Conservation (phyloP, 2,113 vertebrate genomes). For the Upupa epops region DNA sequence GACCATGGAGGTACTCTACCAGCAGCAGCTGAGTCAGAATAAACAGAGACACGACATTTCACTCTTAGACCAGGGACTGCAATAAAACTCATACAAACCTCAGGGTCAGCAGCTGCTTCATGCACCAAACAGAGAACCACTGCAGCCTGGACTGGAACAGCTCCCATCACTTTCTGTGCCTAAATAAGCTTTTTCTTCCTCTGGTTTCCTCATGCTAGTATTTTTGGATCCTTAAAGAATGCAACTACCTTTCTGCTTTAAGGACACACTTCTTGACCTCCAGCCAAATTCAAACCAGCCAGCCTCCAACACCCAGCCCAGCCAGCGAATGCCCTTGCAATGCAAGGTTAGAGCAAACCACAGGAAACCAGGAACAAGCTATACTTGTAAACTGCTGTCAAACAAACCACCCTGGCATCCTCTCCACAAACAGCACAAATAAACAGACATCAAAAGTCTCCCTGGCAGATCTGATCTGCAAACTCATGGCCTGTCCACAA, state of each 20-base stretch:
- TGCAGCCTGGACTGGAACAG: not conserved
- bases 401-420: not conserved
- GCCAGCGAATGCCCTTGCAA: not conserved
- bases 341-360: not conserved
- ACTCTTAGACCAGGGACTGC: not conserved
- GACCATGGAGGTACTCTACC: not conserved
- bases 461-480: not conserved
- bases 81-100: not conserved
- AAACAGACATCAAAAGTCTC: not conserved
- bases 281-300: not conserved
- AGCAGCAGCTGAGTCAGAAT: not conserved
- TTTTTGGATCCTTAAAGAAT: not conserved
- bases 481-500: not conserved
- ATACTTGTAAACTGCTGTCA: fast-evolving
- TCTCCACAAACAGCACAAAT: not conserved
- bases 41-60: not conserved
- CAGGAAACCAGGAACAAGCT: not conserved
- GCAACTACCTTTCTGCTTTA: not conserved
- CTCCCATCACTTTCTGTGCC: not conserved
- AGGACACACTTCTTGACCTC: not conserved
- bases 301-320: fast-evolving
- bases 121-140: not conserved
- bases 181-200: not conserved
- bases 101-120: not conserved
- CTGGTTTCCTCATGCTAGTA: not conserved